These are phyloP conservation scores for Leucozona laternaria DNA, from an alignment of 2,888 invertebrate species.

Conservation along the genomic window DNA sequence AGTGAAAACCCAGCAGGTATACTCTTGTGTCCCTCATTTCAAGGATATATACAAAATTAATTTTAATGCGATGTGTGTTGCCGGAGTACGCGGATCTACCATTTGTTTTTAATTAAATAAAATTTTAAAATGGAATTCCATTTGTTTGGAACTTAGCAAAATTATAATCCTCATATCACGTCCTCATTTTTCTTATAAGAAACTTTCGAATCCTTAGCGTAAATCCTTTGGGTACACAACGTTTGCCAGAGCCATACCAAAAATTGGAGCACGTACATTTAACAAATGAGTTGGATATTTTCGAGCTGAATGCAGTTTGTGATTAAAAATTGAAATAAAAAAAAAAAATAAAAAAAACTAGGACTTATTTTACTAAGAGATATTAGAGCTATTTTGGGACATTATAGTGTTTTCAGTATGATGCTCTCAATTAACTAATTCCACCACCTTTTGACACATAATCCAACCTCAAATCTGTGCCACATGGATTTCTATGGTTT, in stretches of 20 bases:
- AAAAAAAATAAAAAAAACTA: background rate
- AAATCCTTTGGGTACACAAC: slow-evolving; percentile 15
- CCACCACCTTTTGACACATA: background rate
- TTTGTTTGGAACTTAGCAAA: slow-evolving; percentile 35
- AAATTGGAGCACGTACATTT: slow-evolving; percentile 48
- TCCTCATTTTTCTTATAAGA: slow-evolving; percentile 19
- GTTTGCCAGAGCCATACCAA: background rate
- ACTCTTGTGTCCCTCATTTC: background rate
- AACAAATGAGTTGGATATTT: slow-evolving; percentile 50
- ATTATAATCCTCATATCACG: slow-evolving; percentile 34
- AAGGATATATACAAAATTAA: slow-evolving; percentile 30
- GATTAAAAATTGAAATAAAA: slow-evolving; percentile 13
- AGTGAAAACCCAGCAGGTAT: background rate
- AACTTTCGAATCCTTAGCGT: slow-evolving; percentile 1
- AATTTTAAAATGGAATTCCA: slow-evolving; percentile 33
- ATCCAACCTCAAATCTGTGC: slow-evolving; percentile 9
- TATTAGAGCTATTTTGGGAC: background rate
- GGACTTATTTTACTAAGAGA: background rate
- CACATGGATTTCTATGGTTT: background rate
- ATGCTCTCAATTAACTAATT: background rate
- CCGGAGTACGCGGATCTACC: background rate
- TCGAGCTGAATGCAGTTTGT: slow-evolving; percentile 1
- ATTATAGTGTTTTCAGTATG: background rate
- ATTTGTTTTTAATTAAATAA: slow-evolving; percentile 41
- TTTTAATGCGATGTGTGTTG: slow-evolving; percentile 3